A percentile compares a stretch with the other conserved stretches of the same genome.
Evolutionary conservation across 2,888 invertebrate species (phyloP).

Genomic region (Corythucha ciliata): DNA sequence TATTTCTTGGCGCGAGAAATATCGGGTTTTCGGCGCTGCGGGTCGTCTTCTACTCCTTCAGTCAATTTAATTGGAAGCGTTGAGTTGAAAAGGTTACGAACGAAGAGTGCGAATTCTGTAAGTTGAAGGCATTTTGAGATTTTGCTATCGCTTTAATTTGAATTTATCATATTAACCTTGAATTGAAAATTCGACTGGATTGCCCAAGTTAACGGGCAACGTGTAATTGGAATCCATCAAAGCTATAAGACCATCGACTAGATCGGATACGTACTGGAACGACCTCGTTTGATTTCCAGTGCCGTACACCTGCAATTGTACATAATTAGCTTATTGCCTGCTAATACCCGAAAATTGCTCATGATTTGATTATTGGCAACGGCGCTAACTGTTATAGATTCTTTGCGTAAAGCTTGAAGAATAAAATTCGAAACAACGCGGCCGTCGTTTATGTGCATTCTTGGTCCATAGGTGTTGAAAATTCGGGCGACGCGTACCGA

Average conservation of each 20-base stretch:
- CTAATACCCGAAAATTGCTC: no score
- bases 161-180: constrained; percentile 49
- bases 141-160: neutral
- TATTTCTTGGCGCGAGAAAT: constrained; percentile 77
- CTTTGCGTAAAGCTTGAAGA: constrained; percentile 87
- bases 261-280: constrained; percentile 95
- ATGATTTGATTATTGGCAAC: neutral
- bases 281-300: constrained; percentile 87
- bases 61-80: constrained; percentile 72
- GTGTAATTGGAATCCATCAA: constrained; percentile 92
- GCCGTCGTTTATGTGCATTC: constrained; percentile 99
- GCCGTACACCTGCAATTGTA: constrained; percentile 57
- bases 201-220: constrained; percentile 90
- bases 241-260: constrained; percentile 85
- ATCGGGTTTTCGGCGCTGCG: constrained; percentile 86
- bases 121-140: constrained; percentile 29
- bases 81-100: constrained; percentile 75
- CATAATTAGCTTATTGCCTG: no score
- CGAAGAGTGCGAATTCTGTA: constrained; percentile 76
- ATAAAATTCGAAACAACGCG: constrained; percentile 98
- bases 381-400: constrained; percentile 76
- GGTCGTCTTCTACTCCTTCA: constrained; percentile 90
- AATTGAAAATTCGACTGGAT: constrained; percentile 96
- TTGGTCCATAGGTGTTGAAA: constrained; percentile 96
- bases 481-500: constrained; percentile 93